These are phyloP conservation scores for Serranus cabrilla DNA, from an alignment of 2,797 vertebrate genomes.

Conservation along the genomic window DNA sequence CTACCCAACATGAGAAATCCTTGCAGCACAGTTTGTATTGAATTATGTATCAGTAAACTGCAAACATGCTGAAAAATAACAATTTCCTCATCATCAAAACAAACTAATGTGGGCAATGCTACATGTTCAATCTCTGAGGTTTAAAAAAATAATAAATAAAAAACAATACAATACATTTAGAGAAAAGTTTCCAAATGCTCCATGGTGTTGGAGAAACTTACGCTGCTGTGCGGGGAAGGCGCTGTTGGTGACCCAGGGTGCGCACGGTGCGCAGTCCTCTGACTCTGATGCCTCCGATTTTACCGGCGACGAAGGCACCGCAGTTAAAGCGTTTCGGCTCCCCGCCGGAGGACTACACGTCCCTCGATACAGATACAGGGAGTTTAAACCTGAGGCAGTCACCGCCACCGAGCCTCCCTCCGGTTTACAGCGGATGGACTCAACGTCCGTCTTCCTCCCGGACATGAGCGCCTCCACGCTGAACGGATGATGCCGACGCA, in stretches of 20 bases:
- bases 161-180: no score
- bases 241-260: conserved; percentile 69
- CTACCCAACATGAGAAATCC: neutral
- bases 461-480: conserved; percentile 88
- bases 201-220: conserved; percentile 58
- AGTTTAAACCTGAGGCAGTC: conserved; percentile 38
- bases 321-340: conserved; percentile 30
- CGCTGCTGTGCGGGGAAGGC: conserved; percentile 71
- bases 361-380: conserved; percentile 67
- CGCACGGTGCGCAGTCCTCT: conserved; percentile 67
- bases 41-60: neutral
- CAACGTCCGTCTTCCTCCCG: conserved; percentile 58
- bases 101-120: neutral
- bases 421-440: conserved; percentile 38
- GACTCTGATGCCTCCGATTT: conserved; percentile 82
- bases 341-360: conserved; percentile 58
- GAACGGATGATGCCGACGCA: conserved; percentile 80
- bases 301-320: conserved; percentile 74
- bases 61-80: neutral
- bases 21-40: neutral
- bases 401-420: conserved; percentile 31
- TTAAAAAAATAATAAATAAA: no score
- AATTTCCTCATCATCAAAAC: neutral
- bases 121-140: no score
- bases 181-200: neutral